Percentiles rank a stretch among this genome's conserved stretches.
These are phyloP conservation scores for Alcis repandata DNA, from an alignment of 2,888 invertebrate genomes.

Conservation along the genomic window DNA sequence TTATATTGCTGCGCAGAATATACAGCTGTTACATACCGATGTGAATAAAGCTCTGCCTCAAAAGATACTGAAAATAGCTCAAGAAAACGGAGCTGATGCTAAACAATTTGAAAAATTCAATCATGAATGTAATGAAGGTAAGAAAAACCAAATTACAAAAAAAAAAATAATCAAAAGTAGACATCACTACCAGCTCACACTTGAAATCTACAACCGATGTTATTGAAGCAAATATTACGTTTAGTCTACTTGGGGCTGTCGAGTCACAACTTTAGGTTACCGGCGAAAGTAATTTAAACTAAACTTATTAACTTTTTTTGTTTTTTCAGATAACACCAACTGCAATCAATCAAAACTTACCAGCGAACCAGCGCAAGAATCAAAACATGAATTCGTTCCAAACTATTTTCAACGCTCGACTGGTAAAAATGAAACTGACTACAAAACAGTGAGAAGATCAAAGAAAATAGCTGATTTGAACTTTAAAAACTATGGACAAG, in stretches of 20 bases:
- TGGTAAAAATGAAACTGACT: not conserved
- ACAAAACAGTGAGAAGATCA: slow-evolving; percentile 30
- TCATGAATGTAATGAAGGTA: slow-evolving; percentile 6
- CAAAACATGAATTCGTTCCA: not conserved
- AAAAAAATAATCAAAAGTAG: too few relatives aligned
- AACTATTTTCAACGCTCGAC: not conserved
- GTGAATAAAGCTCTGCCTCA: slow-evolving; percentile 13
- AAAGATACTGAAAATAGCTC: not conserved
- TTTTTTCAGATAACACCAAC: slow-evolving; percentile 23
- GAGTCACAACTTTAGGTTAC: not conserved
- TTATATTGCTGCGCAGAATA: slow-evolving; percentile 11
- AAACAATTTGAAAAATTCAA: not conserved
- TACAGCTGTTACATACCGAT: slow-evolving; percentile 31
- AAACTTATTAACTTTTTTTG: not conserved
- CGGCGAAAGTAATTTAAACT: not conserved
- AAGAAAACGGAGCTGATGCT: not conserved
- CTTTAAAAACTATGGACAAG: slow-evolving; percentile 1
- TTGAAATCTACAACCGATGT: too few relatives aligned
- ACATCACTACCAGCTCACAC: too few relatives aligned
- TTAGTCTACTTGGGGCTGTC: too few relatives aligned
- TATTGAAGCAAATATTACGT: too few relatives aligned
- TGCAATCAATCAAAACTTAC: not conserved
- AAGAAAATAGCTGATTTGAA: slow-evolving; percentile 35
- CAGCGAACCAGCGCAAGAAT: not conserved
- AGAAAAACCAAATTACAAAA: too few relatives aligned